A percentile compares a stretch with the other conserved stretches of the same genome.
phyloP scores from a whole-genome alignment of 2,113 vertebrate species.

The Cygnus atratus region DNA sequence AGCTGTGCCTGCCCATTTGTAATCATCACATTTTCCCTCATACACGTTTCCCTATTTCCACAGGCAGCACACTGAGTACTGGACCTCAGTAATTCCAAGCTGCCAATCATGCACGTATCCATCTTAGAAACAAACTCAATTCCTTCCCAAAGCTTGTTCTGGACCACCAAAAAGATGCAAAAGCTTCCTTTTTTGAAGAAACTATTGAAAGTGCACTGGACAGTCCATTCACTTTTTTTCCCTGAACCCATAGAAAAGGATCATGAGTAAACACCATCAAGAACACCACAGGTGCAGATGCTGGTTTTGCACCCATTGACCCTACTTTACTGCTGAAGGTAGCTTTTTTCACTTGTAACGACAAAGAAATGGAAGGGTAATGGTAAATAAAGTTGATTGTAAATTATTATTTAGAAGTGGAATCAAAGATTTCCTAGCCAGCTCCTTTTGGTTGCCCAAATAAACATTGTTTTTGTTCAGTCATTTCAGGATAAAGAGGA shows the following conservation, averaged over 20 bases:
- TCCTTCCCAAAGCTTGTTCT: not conserved
- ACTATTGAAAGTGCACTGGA: not conserved
- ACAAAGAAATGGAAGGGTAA: not conserved
- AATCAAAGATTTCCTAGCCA: not conserved
- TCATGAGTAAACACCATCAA: not conserved
- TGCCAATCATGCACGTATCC: accelerated
- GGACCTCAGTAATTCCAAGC: not conserved
- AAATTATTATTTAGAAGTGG: not conserved
- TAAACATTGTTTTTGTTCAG: not conserved
- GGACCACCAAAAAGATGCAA: not conserved
- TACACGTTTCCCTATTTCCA: not conserved
- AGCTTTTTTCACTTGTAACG: not conserved
- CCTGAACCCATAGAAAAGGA: not conserved
- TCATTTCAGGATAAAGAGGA: not conserved
- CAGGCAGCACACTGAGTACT: not conserved
- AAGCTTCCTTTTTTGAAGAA: not conserved
- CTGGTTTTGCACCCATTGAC: not conserved
- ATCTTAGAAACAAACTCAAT: not conserved
- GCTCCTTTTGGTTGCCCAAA: not conserved
- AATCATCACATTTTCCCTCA: not conserved
- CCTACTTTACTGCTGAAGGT: not conserved
- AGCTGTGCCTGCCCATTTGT: not conserved
- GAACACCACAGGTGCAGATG: not conserved
- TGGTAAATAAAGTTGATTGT: not conserved
- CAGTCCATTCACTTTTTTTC: not conserved